Percentiles rank a stretch among this genome's conserved stretches.
Evolutionary conservation across 2,113 vertebrate genomes (phyloP).

Genomic region (Actenoides hombroni): DNA sequence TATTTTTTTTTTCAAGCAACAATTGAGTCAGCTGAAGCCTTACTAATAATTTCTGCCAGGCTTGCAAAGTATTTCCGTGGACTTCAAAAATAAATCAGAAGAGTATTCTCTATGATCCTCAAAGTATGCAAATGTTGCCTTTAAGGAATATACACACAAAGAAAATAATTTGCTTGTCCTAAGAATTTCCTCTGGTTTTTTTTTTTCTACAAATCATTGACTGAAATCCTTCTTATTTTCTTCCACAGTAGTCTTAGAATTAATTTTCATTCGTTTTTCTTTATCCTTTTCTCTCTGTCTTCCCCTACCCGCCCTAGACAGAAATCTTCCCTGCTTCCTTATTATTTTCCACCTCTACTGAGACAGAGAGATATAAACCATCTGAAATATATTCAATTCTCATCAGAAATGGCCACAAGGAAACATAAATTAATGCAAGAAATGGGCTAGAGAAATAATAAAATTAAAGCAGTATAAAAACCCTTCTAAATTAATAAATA

Average conservation of each 20-base stretch:
- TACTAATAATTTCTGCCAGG: not conserved
- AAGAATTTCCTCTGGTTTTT: not conserved
- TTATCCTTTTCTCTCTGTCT: not conserved
- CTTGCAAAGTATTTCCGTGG: not conserved
- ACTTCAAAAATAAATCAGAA: not conserved
- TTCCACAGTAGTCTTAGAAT: not conserved
- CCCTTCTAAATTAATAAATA: not conserved
- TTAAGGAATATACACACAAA: not conserved
- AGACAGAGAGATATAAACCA: not conserved
- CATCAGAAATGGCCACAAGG: not conserved
- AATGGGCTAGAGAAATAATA: not conserved
- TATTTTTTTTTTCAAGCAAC: not conserved
- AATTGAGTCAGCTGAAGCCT: not conserved
- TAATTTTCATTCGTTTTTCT: not conserved
- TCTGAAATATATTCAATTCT: not conserved
- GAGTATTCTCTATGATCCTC: not conserved
- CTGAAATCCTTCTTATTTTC: not conserved
- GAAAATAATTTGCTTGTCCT: not conserved
- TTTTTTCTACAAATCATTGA: not conserved
- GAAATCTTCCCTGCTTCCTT: not conserved
- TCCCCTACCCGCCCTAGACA: fast-evolving
- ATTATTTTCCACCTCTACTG: not conserved
- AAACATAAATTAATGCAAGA: not conserved
- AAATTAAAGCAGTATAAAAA: not conserved
- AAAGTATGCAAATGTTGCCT: not conserved